Conservation (phyloP, 1,140 invertebrate species). For the Mactra quadrangularis region DNA sequence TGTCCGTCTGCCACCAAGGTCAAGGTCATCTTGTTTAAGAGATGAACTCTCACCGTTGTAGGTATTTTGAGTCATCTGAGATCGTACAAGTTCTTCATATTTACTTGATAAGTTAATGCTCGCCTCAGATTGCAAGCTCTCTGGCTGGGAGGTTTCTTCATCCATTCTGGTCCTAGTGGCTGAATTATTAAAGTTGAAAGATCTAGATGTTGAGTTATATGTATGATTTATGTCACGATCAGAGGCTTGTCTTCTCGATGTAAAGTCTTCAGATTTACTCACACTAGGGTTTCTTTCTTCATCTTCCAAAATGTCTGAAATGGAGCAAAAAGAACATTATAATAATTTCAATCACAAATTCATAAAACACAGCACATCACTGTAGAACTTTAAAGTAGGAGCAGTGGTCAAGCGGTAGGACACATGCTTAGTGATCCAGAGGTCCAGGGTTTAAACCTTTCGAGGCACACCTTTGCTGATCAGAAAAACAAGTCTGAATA, state of each 20-base stretch:
- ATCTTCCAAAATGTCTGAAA: conserved; percentile 61
- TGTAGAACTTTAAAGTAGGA: background rate
- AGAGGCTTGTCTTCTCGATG: background rate
- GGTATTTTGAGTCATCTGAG: conserved; percentile 42
- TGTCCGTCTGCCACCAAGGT: conserved; percentile 62
- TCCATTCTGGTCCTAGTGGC: conserved; percentile 46
- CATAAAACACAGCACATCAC: background rate
- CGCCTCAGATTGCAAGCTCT: background rate
- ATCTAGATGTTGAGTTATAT: conserved; percentile 26
- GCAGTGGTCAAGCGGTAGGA: too few relatives aligned
- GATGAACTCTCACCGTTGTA: background rate
- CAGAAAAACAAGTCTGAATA: background rate
- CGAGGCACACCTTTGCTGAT: background rate
- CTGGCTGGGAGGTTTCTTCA: background rate
- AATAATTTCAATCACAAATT: background rate
- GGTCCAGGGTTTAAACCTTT: too few relatives aligned
- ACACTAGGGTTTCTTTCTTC: conserved; percentile 36
- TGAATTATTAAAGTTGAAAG: conserved; percentile 4
- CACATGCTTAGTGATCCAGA: too few relatives aligned
- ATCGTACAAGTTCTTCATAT: conserved; percentile 49
- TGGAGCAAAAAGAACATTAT: conserved; percentile 75
- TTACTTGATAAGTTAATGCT: conserved; percentile 45
- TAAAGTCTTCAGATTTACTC: conserved; percentile 47
- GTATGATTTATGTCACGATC: background rate
- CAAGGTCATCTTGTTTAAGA: conserved; percentile 16